Percentiles rank a stretch among this genome's conserved stretches.
phyloP scores from a whole-genome alignment of 2,113 vertebrate genomes.

The Bambusicola thoracicus region DNA sequence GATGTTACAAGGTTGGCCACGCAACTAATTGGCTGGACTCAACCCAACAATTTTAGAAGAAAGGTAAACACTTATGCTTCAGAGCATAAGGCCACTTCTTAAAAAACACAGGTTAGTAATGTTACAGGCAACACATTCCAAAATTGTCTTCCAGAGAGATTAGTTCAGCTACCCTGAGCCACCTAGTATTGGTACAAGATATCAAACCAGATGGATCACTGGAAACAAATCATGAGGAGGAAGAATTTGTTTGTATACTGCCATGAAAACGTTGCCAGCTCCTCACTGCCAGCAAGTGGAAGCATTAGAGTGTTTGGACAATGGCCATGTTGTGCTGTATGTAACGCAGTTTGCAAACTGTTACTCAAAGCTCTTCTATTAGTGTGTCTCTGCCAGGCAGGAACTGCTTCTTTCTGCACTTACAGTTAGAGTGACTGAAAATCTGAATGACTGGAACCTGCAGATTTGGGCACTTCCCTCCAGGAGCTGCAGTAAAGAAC shows the following conservation, averaged over 20 bases:
- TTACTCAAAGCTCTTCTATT: background rate
- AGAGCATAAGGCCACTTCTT: background rate
- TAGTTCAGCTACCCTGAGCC: background rate
- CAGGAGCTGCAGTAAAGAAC: background rate
- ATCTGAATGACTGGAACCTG: background rate
- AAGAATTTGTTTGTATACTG: background rate
- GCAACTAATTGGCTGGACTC: background rate
- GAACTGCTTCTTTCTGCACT: background rate
- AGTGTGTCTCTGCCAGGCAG: background rate
- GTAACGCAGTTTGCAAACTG: background rate
- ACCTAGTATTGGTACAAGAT: background rate
- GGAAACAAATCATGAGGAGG: slow-evolving; percentile 4
- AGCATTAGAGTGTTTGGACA: background rate
- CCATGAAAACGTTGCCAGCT: background rate
- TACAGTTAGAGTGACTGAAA: background rate
- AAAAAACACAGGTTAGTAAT: background rate
- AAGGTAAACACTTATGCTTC: background rate
- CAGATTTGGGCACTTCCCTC: background rate
- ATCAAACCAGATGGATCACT: slow-evolving; percentile 9
- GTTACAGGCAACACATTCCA: background rate
- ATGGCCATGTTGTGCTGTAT: background rate
- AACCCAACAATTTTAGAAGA: background rate
- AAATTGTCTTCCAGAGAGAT: background rate
- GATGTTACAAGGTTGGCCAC: background rate
- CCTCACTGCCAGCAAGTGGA: background rate